phyloP scores from a whole-genome alignment of 2,797 vertebrate species.

The Sciaenops ocellatus region DNA sequence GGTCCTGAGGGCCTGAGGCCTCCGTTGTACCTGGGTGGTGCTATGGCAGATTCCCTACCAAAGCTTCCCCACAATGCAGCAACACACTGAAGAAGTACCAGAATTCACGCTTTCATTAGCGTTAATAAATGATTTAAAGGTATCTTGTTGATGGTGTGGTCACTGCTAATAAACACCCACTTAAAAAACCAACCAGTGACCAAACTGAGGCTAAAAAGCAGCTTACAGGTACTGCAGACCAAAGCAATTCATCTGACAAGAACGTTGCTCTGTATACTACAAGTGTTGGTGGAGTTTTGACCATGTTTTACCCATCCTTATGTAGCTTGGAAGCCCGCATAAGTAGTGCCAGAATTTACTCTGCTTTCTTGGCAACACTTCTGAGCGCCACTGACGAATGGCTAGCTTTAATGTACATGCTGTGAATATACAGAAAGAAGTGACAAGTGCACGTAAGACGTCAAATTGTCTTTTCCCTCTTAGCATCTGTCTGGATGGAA shows the following conservation, averaged over 20 bases:
- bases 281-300: not conserved
- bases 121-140: too few relatives aligned
- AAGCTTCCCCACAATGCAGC: too few relatives aligned
- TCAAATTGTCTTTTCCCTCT: conserved; percentile 3
- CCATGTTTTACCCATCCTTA: too few relatives aligned
- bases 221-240: not conserved
- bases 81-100: too few relatives aligned
- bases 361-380: not conserved
- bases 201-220: too few relatives aligned
- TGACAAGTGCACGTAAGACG: not conserved
- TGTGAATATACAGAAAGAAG: not conserved
- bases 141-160: too few relatives aligned
- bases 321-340: not conserved
- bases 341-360: not conserved
- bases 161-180: too few relatives aligned
- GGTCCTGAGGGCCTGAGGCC: too few relatives aligned
- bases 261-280: not conserved
- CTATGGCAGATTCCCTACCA: too few relatives aligned
- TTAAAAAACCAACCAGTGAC: too few relatives aligned
- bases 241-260: not conserved
- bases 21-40: too few relatives aligned
- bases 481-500: not conserved
- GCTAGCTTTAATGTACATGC: not conserved
- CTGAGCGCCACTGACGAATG: not conserved
- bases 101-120: too few relatives aligned